Conservation (phyloP, 2,888 invertebrate genomes). For the Ennomos quercinarius region DNA sequence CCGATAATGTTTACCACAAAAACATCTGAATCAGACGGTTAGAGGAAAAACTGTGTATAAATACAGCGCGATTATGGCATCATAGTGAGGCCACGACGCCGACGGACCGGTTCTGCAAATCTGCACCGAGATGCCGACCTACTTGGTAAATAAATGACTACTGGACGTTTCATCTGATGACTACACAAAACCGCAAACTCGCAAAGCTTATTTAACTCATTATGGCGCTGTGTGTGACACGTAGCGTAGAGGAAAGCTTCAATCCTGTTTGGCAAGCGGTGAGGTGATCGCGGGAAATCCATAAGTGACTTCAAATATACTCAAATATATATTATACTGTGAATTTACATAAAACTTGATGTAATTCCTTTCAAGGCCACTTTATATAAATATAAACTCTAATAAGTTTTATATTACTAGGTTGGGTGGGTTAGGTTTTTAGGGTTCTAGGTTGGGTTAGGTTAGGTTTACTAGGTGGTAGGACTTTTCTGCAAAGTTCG, state of each 20-base stretch:
- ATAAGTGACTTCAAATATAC: too few relatives aligned
- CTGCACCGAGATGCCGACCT: constrained; percentile 2
- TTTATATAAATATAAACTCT: too few relatives aligned
- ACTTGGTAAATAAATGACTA: constrained; percentile 4
- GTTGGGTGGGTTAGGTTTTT: too few relatives aligned
- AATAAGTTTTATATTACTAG: too few relatives aligned
- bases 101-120: constrained; percentile 25
- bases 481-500: too few relatives aligned
- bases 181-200: constrained; percentile 9
- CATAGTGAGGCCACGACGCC: constrained; percentile 14
- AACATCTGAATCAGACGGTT: constrained; percentile 24
- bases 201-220: constrained; percentile 12
- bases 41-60: constrained; percentile 26
- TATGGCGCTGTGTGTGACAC: not conserved
- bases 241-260: constrained; percentile 2
- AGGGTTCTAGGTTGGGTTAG: too few relatives aligned
- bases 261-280: constrained; percentile 10
- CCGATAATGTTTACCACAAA: constrained; percentile 14
- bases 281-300: too few relatives aligned
- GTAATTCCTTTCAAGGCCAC: too few relatives aligned
- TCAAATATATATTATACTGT: too few relatives aligned
- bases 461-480: too few relatives aligned
- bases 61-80: constrained; percentile 18
- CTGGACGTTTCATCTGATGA: not conserved
- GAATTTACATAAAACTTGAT: too few relatives aligned